phyloP scores from a whole-genome alignment of 2,888 invertebrate species.

The Iselma pallidipennis region DNA sequence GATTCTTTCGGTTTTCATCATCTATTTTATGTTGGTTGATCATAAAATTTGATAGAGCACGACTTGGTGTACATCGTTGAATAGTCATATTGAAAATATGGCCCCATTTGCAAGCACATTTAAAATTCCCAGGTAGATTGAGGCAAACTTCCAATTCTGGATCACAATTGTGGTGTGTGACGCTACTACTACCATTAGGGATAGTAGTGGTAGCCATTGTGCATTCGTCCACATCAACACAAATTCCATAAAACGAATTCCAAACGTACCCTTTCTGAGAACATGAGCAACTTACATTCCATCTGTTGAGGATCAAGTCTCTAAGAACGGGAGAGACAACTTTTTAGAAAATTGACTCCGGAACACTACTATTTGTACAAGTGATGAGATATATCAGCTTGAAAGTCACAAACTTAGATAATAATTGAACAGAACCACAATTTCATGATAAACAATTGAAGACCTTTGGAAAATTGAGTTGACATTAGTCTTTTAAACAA shows the following conservation, averaged over 20 bases:
- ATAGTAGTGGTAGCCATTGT: conserved; percentile 26
- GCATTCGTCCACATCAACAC: conserved; percentile 68
- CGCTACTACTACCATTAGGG: conserved; percentile 15
- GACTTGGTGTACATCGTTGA: conserved; percentile 42
- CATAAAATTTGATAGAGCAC: conserved; percentile 41
- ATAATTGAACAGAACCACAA: too few species aligned
- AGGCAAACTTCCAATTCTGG: conserved; percentile 59
- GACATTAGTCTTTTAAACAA: too few species aligned
- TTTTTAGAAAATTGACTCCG: conserved; percentile 50
- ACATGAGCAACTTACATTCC: conserved; percentile 67
- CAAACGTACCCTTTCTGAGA: conserved; percentile 59
- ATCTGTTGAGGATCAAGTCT: conserved; percentile 60
- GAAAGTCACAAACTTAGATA: too few species aligned
- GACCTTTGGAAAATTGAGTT: too few species aligned
- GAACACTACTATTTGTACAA: too few species aligned
- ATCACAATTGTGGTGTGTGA: conserved; percentile 53
- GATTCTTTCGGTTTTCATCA: background rate
- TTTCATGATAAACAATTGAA: too few species aligned
- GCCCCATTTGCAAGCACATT: conserved; percentile 61
- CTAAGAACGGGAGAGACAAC: conserved; percentile 46
- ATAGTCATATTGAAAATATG: conserved; percentile 45
- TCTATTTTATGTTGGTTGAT: conserved; percentile 3
- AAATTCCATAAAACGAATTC: conserved; percentile 65
- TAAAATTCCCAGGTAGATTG: conserved; percentile 60
- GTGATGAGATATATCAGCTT: too few species aligned